Conservation (phyloP, 2,797 vertebrate genomes). For the Alauda arvensis region DNA sequence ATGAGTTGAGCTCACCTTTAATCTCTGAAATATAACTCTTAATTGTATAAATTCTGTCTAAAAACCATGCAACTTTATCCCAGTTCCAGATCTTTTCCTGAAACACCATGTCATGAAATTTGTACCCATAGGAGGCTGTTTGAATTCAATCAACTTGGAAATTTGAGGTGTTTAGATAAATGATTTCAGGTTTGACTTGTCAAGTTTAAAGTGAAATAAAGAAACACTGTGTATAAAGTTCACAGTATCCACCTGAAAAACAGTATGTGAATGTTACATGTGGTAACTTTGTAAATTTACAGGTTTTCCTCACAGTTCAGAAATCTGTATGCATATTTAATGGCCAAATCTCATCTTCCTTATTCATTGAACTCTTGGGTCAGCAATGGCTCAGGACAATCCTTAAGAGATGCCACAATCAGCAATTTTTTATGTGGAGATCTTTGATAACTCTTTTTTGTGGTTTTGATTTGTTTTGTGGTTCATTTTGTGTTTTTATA, state of each 20-base stretch:
- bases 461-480: not conserved
- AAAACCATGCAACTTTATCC: not conserved
- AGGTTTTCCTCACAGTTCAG: not conserved
- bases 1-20: not conserved
- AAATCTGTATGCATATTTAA: not conserved
- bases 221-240: not conserved
- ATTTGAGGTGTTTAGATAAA: not conserved
- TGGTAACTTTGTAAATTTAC: not conserved
- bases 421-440: not conserved
- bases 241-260: not conserved
- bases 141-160: not conserved
- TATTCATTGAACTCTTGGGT: not conserved
- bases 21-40: not conserved
- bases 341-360: not conserved
- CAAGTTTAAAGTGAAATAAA: not conserved
- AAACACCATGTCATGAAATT: not conserved
- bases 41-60: not conserved
- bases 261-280: accelerated
- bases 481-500: not conserved
- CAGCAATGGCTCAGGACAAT: not conserved
- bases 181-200: not conserved
- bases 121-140: not conserved
- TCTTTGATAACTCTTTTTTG: not conserved
- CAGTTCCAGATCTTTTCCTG: not conserved
- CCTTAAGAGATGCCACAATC: not conserved